Conservation (phyloP, 2,888 invertebrate species). For the Watsonalla binaria region DNA sequence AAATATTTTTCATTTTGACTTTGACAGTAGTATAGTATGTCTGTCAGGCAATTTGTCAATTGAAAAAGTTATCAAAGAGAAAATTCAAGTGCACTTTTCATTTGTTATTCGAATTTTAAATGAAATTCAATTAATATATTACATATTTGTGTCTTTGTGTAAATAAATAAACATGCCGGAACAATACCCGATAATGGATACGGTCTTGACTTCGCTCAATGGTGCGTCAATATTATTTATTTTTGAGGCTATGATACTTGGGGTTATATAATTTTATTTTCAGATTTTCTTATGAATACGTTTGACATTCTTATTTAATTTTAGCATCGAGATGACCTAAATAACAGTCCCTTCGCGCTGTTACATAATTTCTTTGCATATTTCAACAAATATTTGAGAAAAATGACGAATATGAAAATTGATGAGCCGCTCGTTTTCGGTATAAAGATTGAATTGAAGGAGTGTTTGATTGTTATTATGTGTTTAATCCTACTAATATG, state of each 20-base stretch:
- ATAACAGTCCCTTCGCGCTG: slow-evolving; percentile 34
- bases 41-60: too few species aligned
- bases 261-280: slow-evolving; percentile 69
- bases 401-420: slow-evolving; percentile 25
- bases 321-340: slow-evolving; percentile 58
- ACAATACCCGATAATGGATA: slow-evolving; percentile 48
- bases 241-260: slow-evolving; percentile 2
- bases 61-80: too few species aligned
- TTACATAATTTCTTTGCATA: slow-evolving; percentile 32
- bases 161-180: slow-evolving; percentile 50
- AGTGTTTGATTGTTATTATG: slow-evolving; percentile 3
- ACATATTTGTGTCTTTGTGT: slow-evolving; percentile 5
- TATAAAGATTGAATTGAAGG: slow-evolving; percentile 21
- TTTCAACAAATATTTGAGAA: slow-evolving; percentile 15
- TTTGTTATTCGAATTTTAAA: too few species aligned
- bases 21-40: too few species aligned
- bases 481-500: background rate
- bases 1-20: too few species aligned
- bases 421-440: slow-evolving; percentile 42
- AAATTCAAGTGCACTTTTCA: too few species aligned
- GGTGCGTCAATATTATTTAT: slow-evolving; percentile 36
- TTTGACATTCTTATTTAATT: slow-evolving; percentile 69
- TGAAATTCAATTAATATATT: background rate
- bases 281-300: slow-evolving; percentile 43
- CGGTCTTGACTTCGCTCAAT: slow-evolving; percentile 58